Percentiles rank a stretch among this genome's conserved stretches.
Evolutionary conservation across 2,888 invertebrate species (phyloP).

Genomic region (Tetanocera ferruginea): DNA sequence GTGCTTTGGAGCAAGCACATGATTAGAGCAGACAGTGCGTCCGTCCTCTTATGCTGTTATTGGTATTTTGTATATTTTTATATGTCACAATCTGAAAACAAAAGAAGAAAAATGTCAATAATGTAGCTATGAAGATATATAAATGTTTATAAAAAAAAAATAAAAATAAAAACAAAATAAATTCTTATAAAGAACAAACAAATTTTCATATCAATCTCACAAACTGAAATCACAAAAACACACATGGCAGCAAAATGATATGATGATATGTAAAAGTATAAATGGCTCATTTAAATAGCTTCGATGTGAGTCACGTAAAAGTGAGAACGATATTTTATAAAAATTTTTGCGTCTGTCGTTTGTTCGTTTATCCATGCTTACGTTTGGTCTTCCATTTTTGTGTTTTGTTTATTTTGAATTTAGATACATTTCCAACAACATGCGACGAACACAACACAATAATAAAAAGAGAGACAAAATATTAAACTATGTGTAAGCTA

Average conservation of each 20-base stretch:
- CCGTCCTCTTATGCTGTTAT: neutral
- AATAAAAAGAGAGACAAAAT: neutral
- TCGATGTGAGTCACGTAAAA: constrained; percentile 30
- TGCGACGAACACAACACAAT: neutral
- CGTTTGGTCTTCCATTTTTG: neutral
- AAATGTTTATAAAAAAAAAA: neutral
- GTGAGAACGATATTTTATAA: constrained; percentile 18
- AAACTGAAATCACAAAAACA: too few species aligned
- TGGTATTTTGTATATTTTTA: constrained; percentile 34
- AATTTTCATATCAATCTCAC: too few species aligned
- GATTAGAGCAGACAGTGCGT: constrained; percentile 21
- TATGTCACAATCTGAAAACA: constrained; percentile 40
- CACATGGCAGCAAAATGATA: neutral
- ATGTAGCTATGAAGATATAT: too few species aligned
- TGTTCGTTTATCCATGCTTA: neutral
- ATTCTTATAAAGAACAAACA: neutral
- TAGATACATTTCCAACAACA: neutral
- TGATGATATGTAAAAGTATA: constrained; percentile 1
- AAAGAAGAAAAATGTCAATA: constrained; percentile 8
- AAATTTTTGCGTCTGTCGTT: neutral
- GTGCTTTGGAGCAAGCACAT: neutral
- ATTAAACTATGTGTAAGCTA: neutral
- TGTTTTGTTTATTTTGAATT: constrained; percentile 20
- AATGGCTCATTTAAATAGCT: constrained; percentile 29
- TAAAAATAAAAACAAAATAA: too few species aligned